Percentiles rank a stretch among this genome's conserved stretches.
These are phyloP conservation scores for Musca vetustissima DNA, from an alignment of 1,140 invertebrate genomes.

Conservation along the genomic window DNA sequence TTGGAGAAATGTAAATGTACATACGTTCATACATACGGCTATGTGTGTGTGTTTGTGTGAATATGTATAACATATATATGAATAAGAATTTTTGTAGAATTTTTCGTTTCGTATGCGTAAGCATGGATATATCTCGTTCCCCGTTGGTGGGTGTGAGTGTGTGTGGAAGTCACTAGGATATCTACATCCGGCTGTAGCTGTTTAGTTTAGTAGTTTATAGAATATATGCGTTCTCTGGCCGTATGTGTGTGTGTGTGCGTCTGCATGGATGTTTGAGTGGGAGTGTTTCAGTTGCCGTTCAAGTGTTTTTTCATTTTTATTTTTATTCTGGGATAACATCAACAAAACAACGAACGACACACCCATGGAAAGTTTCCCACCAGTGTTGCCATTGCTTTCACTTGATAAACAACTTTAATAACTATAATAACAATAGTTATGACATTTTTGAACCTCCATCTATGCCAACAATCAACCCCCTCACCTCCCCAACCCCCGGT, in stretches of 20 bases:
- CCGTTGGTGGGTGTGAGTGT: background rate
- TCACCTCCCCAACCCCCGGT: too few species aligned
- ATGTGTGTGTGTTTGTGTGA: constrained; percentile 31
- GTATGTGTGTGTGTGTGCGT: background rate
- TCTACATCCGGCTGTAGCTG: constrained; percentile 9
- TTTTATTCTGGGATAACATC: too few species aligned
- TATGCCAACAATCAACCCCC: too few species aligned
- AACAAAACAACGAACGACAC: background rate
- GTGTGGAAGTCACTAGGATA: constrained; percentile 8
- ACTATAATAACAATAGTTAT: constrained; percentile 22
- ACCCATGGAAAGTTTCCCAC: background rate
- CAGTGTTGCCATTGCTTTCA: background rate
- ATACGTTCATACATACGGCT: too few species aligned
- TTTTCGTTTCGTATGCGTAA: background rate
- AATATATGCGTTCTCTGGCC: too few species aligned
- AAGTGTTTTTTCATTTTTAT: too few species aligned
- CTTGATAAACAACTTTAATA: constrained; percentile 24
- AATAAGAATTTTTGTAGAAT: background rate
- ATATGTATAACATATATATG: background rate
- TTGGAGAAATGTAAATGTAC: constrained; percentile 2
- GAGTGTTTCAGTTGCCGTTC: background rate
- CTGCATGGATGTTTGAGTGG: background rate
- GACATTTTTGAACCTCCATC: constrained; percentile 10
- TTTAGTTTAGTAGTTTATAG: constrained; percentile 2
- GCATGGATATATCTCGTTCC: too few species aligned